These are phyloP conservation scores for Phylloscopus whistleri DNA, from an alignment of 2,113 vertebrate genomes.

Conservation along the genomic window DNA sequence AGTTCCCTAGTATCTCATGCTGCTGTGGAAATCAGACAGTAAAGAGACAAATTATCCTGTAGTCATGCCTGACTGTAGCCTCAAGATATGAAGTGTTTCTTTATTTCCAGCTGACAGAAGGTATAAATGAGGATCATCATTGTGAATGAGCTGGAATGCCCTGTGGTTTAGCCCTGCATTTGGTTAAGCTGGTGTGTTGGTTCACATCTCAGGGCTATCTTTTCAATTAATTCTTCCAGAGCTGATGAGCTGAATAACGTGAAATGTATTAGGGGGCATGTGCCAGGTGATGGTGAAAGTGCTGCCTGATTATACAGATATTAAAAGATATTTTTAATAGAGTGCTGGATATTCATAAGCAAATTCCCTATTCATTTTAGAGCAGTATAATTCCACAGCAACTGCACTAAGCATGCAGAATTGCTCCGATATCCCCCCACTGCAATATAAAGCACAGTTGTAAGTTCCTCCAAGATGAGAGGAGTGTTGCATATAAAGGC, in stretches of 20 bases:
- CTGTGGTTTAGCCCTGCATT: not conserved
- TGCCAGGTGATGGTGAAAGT: not conserved
- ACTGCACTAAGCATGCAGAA: not conserved
- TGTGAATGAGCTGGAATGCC: not conserved
- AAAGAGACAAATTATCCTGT: not conserved
- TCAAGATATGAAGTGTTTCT: not conserved
- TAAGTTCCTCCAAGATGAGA: not conserved
- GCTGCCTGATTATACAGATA: not conserved
- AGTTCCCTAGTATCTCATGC: not conserved
- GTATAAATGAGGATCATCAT: conserved; percentile 3
- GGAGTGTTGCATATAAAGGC: not conserved
- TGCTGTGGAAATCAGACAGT: not conserved
- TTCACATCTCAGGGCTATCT: not conserved
- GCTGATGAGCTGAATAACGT: not conserved
- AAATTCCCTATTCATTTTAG: not conserved
- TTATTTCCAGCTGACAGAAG: conserved; percentile 38
- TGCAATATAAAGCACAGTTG: not conserved
- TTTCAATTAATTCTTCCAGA: conserved; percentile 14
- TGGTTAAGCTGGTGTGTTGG: not conserved
- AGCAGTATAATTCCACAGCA: not conserved
- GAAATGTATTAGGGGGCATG: not conserved
- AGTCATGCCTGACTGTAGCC: not conserved
- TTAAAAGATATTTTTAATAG: not conserved
- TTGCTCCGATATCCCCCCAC: not conserved
- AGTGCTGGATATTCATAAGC: not conserved